phyloP scores from a whole-genome alignment of 1,140 invertebrate genomes.

The Trachymyrmex septentrionalis region DNA sequence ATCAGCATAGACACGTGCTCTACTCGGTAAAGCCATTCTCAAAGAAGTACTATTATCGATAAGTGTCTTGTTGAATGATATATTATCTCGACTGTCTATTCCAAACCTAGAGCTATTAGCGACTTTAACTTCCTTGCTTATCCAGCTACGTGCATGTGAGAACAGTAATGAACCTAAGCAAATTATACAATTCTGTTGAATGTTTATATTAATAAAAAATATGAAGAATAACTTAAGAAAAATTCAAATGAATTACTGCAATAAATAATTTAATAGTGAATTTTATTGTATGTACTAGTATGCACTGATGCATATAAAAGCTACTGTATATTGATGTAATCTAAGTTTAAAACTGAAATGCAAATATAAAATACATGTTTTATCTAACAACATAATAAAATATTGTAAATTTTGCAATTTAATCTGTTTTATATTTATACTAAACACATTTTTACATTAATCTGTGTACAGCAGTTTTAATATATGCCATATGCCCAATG shows the following conservation, averaged over 20 bases:
- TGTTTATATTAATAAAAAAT: conserved; percentile 17
- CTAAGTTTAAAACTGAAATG: too few relatives aligned
- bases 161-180: conserved; percentile 81
- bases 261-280: not conserved
- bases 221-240: not conserved
- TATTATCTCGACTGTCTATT: conserved; percentile 77
- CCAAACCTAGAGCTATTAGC: conserved; percentile 81
- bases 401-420: too few relatives aligned
- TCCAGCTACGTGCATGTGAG: conserved; percentile 81
- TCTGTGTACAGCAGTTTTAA: too few relatives aligned
- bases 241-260: not conserved
- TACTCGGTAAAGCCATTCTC: conserved; percentile 96
- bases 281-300: too few relatives aligned
- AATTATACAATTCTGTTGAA: conserved; percentile 42
- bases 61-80: conserved; percentile 71
- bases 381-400: too few relatives aligned
- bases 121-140: conserved; percentile 76
- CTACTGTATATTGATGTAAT: too few relatives aligned
- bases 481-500: too few relatives aligned
- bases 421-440: too few relatives aligned
- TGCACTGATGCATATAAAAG: too few relatives aligned
- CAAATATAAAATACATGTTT: too few relatives aligned
- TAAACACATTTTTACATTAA: too few relatives aligned
- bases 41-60: conserved; percentile 75
- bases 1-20: conserved; percentile 98